Evolutionary conservation across 2,113 vertebrate species (phyloP).

Genomic region (Xiphophorus couchianus): DNA sequence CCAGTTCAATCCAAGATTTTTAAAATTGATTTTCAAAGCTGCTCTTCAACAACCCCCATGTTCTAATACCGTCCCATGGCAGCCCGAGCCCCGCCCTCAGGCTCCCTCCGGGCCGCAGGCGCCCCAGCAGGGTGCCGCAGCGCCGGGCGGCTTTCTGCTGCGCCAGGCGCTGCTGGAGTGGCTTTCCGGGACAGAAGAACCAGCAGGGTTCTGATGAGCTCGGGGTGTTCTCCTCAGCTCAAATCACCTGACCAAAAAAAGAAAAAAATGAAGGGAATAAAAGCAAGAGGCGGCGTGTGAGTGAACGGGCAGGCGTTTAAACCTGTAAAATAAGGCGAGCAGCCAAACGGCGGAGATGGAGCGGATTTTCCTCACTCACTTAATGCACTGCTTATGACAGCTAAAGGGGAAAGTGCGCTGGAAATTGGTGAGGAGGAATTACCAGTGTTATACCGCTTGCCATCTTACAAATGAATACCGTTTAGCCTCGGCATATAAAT

Average conservation of each 20-base stretch:
- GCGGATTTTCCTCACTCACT: conserved; percentile 65
- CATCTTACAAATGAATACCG: conserved; percentile 86
- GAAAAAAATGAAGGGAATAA: not conserved
- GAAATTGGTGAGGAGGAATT: conserved; percentile 91
- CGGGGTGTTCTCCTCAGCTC: conserved; percentile 51
- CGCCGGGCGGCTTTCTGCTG: conserved; percentile 48
- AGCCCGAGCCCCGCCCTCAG: not conserved
- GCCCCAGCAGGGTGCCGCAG: conserved; percentile 25
- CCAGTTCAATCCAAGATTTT: not conserved
- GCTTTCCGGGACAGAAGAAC: conserved; percentile 48
- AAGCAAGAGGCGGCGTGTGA: conserved; percentile 27
- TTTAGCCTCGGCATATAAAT: conserved; percentile 92
- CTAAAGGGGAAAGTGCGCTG: conserved; percentile 82
- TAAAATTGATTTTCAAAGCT: not conserved
- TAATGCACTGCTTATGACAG: conserved; percentile 95
- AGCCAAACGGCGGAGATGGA: conserved; percentile 47
- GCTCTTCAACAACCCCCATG: conserved; percentile 28
- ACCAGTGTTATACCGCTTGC: conserved; percentile 85
- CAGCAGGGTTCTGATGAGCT: conserved; percentile 52
- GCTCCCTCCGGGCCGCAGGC: conserved; percentile 45
- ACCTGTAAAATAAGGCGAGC: conserved; percentile 81
- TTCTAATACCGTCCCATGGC: conserved; percentile 28
- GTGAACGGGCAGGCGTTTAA: conserved; percentile 84
- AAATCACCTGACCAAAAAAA: conserved; percentile 52
- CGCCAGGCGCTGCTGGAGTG: conserved; percentile 36